phyloP scores from a whole-genome alignment of 2,113 vertebrate genomes.

The Eubucco bourcierii region DNA sequence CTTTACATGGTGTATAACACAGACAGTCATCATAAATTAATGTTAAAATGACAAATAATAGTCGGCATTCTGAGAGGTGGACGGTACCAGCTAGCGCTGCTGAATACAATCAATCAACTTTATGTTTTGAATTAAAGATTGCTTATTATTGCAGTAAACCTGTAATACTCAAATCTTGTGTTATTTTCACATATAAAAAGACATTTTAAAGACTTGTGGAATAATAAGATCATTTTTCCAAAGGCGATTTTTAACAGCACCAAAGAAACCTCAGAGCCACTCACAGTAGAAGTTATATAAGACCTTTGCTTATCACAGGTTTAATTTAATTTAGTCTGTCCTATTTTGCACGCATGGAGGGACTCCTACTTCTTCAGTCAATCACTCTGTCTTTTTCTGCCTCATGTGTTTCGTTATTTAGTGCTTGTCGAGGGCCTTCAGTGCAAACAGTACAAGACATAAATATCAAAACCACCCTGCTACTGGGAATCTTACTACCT shows the following conservation, averaged over 20 bases:
- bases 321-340: slow-evolving; percentile 57
- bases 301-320: slow-evolving; percentile 48
- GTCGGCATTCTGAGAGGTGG: neutral
- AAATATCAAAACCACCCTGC: slow-evolving; percentile 37
- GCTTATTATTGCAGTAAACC: slow-evolving; percentile 16
- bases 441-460: slow-evolving; percentile 33
- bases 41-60: neutral
- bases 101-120: slow-evolving; percentile 2
- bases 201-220: slow-evolving; percentile 9
- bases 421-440: slow-evolving; percentile 14
- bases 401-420: slow-evolving; percentile 2
- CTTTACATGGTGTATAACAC: neutral
- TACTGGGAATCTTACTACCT: slow-evolving; percentile 18
- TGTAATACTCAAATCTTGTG: neutral
- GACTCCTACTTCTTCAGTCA: slow-evolving; percentile 57
- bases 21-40: neutral
- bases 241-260: slow-evolving; percentile 2
- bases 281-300: neutral
- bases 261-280: neutral
- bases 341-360: slow-evolving; percentile 30
- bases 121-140: slow-evolving; percentile 11
- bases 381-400: slow-evolving; percentile 60
- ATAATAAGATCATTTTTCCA: slow-evolving; percentile 21
- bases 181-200: neutral
- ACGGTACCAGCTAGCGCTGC: neutral